Conservation (phyloP, 1,140 invertebrate genomes). For the Lanistes nyassanus region DNA sequence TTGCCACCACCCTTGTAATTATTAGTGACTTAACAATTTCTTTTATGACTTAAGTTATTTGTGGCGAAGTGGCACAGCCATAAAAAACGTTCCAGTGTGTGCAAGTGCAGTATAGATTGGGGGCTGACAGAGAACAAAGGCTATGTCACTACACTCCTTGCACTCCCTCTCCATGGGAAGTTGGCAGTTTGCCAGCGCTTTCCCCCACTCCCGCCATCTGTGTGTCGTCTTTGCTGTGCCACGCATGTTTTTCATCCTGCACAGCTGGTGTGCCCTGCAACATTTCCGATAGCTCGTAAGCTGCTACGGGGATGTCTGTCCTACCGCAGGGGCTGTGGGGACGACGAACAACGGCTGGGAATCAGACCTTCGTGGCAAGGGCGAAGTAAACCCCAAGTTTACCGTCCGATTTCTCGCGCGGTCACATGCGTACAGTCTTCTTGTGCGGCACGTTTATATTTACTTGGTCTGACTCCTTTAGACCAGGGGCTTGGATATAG, state of each 20-base stretch:
- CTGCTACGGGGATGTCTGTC: constrained; percentile 8
- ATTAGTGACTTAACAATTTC: neutral
- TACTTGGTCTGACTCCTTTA: no score
- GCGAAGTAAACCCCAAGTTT: neutral
- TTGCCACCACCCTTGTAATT: neutral
- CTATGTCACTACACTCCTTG: no score
- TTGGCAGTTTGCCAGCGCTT: constrained; percentile 16
- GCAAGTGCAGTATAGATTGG: neutral
- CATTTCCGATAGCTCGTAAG: constrained; percentile 8
- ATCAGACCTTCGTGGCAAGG: neutral
- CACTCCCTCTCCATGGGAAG: neutral
- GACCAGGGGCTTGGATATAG: no score
- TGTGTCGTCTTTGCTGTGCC: neutral
- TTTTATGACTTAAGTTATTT: neutral
- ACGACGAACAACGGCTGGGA: constrained; percentile 4
- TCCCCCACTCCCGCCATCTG: neutral
- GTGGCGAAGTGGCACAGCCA: neutral
- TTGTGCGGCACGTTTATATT: no score
- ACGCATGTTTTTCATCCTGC: neutral
- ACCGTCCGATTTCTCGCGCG: no score
- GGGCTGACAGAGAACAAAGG: neutral
- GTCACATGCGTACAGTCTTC: no score
- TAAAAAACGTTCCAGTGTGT: neutral
- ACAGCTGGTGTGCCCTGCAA: constrained; percentile 17
- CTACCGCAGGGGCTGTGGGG: constrained; percentile 12